Percentiles rank a stretch among this genome's conserved stretches.
Evolutionary conservation across 1,140 invertebrate species (phyloP).

Genomic region (Lordiphosa stackelbergi): DNA sequence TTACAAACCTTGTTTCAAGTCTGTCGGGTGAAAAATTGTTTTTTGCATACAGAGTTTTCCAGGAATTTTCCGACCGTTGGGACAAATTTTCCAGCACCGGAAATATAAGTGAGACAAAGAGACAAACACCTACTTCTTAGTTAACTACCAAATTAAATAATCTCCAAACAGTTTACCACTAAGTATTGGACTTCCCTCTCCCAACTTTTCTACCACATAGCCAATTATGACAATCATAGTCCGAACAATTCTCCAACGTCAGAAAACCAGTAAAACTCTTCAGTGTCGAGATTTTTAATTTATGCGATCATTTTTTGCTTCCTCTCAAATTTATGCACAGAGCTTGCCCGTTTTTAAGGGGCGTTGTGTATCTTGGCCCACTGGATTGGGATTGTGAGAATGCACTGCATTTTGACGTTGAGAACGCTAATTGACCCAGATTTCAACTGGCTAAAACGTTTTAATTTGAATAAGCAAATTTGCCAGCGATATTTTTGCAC

Average conservation of each 20-base stretch:
- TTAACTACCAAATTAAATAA: conserved; percentile 46
- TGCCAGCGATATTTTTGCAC: conserved; percentile 40
- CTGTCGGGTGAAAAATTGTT: too few species aligned
- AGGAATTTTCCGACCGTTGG: too few species aligned
- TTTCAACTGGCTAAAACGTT: conserved; percentile 56
- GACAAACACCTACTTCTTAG: conserved; percentile 4
- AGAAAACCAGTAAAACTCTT: conserved; percentile 21
- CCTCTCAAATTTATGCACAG: conserved; percentile 43
- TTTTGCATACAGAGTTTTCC: too few species aligned
- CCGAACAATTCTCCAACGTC: conserved; percentile 26
- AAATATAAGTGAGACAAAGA: too few species aligned
- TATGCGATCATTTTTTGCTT: conserved; percentile 17
- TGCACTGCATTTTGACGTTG: conserved; percentile 40
- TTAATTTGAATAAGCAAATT: conserved; percentile 65
- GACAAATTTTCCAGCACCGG: too few species aligned
- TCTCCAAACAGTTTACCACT: conserved; percentile 21
- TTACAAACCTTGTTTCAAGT: too few species aligned
- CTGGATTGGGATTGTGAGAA: not conserved
- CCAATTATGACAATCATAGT: conserved; percentile 46
- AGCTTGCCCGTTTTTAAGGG: conserved; percentile 14
- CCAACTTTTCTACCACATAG: conserved; percentile 8
- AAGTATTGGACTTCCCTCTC: conserved; percentile 20
- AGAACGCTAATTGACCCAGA: conserved; percentile 63
- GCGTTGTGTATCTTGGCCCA: too few species aligned
- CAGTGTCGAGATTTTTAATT: conserved; percentile 29